Evolutionary conservation across 1,140 invertebrate species (phyloP), one percentile per base, ranked within the genome.

Genomic region (Heliconius congener): DNA sequence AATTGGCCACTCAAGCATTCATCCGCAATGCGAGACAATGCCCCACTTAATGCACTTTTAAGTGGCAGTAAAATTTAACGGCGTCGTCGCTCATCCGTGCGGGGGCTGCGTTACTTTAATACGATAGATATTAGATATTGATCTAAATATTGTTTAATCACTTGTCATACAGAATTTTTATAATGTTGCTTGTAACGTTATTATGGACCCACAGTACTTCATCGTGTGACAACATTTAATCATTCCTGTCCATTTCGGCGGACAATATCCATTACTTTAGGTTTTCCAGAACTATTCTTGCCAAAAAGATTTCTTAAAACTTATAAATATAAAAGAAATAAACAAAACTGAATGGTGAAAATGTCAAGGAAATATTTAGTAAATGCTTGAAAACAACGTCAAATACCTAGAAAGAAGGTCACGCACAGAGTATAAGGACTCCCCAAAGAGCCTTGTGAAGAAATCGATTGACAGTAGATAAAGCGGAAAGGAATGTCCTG

Each of bases 11-110:
- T 77, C 50, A 77, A 72, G 46, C 27, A 77, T 72, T 72, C 39
- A 71, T 72, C 76, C 71, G 76, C 34, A 71, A 30, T 55, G 70
- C 60, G 70, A 55, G 72, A 72, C 76, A 46, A 71, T 77, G 19
- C 19, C 46, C 74, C n/a, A 46, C 34, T 77, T 71, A 72, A 77
- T 70, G 66, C 55, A 50, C 23, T 46, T 37, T 42, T 37, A 55
- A 77, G 76, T 77, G 76, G 76, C 76, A 71, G 70, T 77, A 37
- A 72, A 77, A 71, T 72, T 71, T 77, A 77, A 77, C 50, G 70
- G 60, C 70, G 23, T 71, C 76, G 52, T 75, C 27, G 70, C 76
- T 77, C 76, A 71, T 71, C 46, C 42, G 76, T 8, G 42, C 55
- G 23, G 18, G n/a, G n/a, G n/a, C 11, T 16, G 70, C 27, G 34